Base-by-base conservation (phyloP, 2,113 vertebrate species). In the Capricornis sumatraensis region DNA sequence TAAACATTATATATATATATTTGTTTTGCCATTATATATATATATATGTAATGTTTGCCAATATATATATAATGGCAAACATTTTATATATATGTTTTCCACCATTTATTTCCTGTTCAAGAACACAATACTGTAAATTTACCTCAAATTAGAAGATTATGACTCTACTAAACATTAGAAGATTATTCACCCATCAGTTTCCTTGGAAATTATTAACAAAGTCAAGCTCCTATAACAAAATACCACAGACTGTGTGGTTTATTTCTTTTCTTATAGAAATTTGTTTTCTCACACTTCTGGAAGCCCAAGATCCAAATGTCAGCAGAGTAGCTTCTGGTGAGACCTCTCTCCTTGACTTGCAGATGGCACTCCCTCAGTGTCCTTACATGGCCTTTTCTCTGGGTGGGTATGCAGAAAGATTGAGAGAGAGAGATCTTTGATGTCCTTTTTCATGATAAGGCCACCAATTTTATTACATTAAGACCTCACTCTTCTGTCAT, bases 361-460 rank as follows among this genome's bases (percentile, higher is more conserved):
- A 36, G 33, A 21, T 58, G 40, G 3, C 0, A 0, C 7, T 5
- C 33, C 62, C 13, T 52, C n/a, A 62, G 11, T 25, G 19, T n/a
- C 23, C 43, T 33, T 40, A 60, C 19, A 11, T 40, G 12, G 2
- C n/a, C 19, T 78, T 87, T 87, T 84, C 64, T 64, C 40, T 36
- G 21, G 2, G 3, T 19, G 25, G 0, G 14, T 15, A 17, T 30
- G 40, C 6, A 9, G 17, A 86, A 52, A 76, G 40, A 19, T 23
- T 52, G 7, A 85, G 15, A 64, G 2, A 86, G 19, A 86, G 19
- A 21, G 2, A 14, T 14, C 14, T 62, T 21, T 47, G 27, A 3
- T 30, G 25, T 58, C 10, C 45, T 21, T 4, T 74, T 45, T 28
- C 57, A 71, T 52, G 36, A 8, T 10, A 79, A 28, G 21, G 21